Conservation (phyloP, 2,113 vertebrate genomes). For the human region GRCh38 chr7:24174501-24175000, state of each 20-base stretch:
- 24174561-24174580: neutral
- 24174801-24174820: too few species aligned
- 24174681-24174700: neutral
- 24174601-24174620: neutral
- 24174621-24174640: neutral
- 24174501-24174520: neutral
- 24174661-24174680: neutral
- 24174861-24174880: neutral
- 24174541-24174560: neutral
- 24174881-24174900: neutral
- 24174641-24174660: neutral
- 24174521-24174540: neutral
- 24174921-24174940: neutral
- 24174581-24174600: neutral
- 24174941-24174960: neutral
- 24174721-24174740: neutral
- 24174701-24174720: neutral
- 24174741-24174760: too few species aligned
- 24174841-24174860: neutral
- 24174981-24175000: neutral
- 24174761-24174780: neutral
- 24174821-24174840: neutral
- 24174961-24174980: neutral
- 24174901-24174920: neutral
- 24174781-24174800: neutral